Base-by-base conservation (phyloP, 2,113 vertebrate species). In the Coregonus clupeaformis region DNA sequence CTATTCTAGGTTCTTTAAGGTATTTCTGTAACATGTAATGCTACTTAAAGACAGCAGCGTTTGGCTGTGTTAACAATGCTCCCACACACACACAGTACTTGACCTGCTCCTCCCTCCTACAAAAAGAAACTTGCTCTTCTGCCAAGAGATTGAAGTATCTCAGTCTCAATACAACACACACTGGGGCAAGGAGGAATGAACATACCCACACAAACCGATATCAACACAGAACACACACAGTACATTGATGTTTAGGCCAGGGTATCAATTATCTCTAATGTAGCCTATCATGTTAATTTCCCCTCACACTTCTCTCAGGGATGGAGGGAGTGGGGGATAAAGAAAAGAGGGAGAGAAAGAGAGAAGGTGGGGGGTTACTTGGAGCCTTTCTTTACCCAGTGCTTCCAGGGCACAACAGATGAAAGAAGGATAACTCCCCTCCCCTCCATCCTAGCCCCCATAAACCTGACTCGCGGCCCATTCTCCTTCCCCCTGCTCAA, bases 1-100 rank as follows among this genome's bases (percentile, higher is more conserved):
- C 13, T 18, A 52, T 18, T 42, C 18, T 18, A 42, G 36, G 36
- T 42, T 42, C 36, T 42, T 42, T 11, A 42, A 18, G 12, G 49
- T 5, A 5, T 16, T 18, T 52, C 9, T 42, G 9, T 42, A 0
- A 42, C 2, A 42, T 42, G 36, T 42, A 42, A 42, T 4, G 4
- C 49, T 65, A 65, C 11, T 29, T 63, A 1, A 49, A 74, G 13
- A 66, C 27, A 30, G 36, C 73, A 42, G 73, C 93, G 94, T 95
- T 85, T 6, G 5, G 63, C 29, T 65, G 29, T 25, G 14, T 65
- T 25, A 29, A 65, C 12, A 13, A 25, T 13, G 24, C 22, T 25
- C 25, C 16, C 25, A 16, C 63, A 6, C 63, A 64, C n/a, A 63
- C 22, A 63, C 22, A 60, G 27, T 14, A 60, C 20, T 2, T 12